Conservation (phyloP, 2,888 invertebrate species). For the Abrostola tripartita region DNA sequence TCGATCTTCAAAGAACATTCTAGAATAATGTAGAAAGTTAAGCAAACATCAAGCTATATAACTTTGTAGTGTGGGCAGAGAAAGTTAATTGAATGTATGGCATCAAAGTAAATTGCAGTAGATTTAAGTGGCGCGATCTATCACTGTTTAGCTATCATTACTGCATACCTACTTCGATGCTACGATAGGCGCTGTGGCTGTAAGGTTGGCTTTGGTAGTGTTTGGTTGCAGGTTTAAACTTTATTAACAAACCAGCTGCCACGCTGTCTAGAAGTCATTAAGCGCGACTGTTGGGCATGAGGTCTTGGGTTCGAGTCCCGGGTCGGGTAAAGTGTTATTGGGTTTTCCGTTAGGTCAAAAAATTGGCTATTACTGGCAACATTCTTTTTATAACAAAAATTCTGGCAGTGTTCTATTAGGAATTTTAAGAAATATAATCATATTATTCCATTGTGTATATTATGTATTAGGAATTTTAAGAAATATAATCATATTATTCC, state of each 20-base stretch:
- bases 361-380: too few species aligned
- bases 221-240: neutral
- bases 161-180: constrained; percentile 24
- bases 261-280: too few species aligned
- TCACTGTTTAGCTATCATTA: constrained; percentile 42
- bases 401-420: too few species aligned
- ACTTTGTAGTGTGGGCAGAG: constrained; percentile 19
- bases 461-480: neutral
- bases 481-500: neutral
- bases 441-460: neutral
- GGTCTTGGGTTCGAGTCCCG: too few species aligned
- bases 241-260: too few species aligned
- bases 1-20: neutral
- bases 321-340: too few species aligned
- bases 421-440: neutral
- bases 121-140: constrained; percentile 37
- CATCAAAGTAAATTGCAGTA: constrained; percentile 34
- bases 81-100: constrained; percentile 35
- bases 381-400: too few species aligned
- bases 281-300: too few species aligned
- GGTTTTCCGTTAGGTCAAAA: too few species aligned
- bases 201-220: neutral
- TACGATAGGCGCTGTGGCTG: constrained; percentile 8
- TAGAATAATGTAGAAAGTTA: neutral
- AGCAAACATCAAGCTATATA: constrained; percentile 7